Evolutionary conservation across 2,888 invertebrate genomes (phyloP).

Genomic region (Dilophus febrilis): DNA sequence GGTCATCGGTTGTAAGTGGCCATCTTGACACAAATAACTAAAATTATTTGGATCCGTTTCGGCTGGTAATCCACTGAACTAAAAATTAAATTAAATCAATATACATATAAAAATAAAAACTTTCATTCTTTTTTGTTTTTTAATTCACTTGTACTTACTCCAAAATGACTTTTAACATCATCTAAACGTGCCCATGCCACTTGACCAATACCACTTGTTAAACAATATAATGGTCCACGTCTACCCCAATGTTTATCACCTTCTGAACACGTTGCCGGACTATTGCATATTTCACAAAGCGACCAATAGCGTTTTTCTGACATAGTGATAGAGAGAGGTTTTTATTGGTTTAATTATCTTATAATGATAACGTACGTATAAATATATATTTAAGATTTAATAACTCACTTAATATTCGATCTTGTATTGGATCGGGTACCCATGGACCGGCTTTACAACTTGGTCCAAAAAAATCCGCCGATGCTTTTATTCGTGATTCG

Average conservation of each 20-base stretch:
- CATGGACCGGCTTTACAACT: constrained; percentile 80
- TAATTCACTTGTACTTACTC: constrained; percentile 27
- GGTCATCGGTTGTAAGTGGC: constrained; percentile 41
- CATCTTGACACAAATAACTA: constrained; percentile 61
- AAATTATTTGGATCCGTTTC: constrained; percentile 35
- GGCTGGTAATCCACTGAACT: constrained; percentile 25
- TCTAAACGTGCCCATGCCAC: constrained; percentile 65
- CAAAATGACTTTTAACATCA: constrained; percentile 48
- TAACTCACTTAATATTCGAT: constrained; percentile 47
- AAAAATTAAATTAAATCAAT: constrained; percentile 2
- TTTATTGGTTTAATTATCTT: too few relatives aligned
- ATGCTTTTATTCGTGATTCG: constrained; percentile 58
- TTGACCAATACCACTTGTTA: constrained; percentile 62
- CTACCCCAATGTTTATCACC: constrained; percentile 71
- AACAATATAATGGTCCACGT: constrained; percentile 61
- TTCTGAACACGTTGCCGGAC: constrained; percentile 38
- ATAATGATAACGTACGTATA: constrained; percentile 7
- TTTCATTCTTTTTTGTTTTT: constrained; percentile 3
- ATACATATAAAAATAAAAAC: constrained; percentile 5
- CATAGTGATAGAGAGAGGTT: too few relatives aligned
- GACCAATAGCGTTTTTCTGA: constrained; percentile 47
- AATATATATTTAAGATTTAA: not conserved
- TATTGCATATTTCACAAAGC: constrained; percentile 54
- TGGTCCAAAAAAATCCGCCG: constrained; percentile 55
- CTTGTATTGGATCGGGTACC: constrained; percentile 47